Conservation (phyloP, 2,113 vertebrate species). For the Ailurus styani region DNA sequence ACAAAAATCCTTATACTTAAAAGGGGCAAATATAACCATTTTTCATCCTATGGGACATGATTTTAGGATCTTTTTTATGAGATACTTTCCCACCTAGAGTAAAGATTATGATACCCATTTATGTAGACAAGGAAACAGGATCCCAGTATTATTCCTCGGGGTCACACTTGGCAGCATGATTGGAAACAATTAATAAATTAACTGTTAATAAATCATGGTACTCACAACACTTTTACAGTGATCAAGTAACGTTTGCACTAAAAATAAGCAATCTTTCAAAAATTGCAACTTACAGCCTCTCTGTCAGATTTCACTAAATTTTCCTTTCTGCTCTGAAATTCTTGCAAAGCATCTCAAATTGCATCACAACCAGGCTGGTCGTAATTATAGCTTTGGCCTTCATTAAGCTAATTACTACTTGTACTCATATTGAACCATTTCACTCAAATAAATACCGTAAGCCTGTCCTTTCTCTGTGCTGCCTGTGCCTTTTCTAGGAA, state of each 20-base stretch:
- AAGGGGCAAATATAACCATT: not conserved
- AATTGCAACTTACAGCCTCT: not conserved
- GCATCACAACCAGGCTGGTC: not conserved
- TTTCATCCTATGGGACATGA: not conserved
- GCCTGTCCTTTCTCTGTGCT: not conserved
- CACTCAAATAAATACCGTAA: not conserved
- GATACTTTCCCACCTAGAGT: not conserved
- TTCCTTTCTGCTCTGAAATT: not conserved
- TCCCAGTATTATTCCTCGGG: not conserved
- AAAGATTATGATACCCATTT: not conserved
- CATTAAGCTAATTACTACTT: conserved; percentile 51
- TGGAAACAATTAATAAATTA: not conserved
- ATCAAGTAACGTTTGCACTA: not conserved
- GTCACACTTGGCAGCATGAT: not conserved
- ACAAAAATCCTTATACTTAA: not conserved
- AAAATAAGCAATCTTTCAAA: not conserved
- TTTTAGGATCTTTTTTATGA: not conserved
- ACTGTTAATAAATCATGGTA: not conserved
- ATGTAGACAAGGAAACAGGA: not conserved
- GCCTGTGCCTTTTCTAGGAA: not conserved
- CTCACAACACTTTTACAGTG: not conserved
- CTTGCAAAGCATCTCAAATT: not conserved
- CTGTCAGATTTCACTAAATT: not conserved
- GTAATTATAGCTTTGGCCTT: conserved; percentile 32
- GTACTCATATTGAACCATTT: not conserved